Base-by-base conservation (phyloP, 2,113 vertebrate species). In the Equus przewalskii region DNA sequence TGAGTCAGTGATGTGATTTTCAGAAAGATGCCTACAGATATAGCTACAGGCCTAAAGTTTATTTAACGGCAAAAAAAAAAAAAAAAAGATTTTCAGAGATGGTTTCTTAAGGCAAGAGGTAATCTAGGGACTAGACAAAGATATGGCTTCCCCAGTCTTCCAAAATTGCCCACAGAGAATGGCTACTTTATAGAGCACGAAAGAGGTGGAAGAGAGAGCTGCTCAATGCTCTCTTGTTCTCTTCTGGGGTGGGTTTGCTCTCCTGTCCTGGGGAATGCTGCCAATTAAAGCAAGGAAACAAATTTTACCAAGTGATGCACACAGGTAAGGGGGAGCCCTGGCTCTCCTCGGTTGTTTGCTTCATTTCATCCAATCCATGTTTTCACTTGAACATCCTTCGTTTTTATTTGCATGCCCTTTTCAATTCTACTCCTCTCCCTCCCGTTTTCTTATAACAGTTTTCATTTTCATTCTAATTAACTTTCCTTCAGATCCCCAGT, bases 401-500 rank as follows among this genome's bases (percentile, higher is more conserved):
- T 76, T 84, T 96, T 67, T 78, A 80, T 95, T 70, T 87, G 24
- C 14, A 46, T 75, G 58, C 22, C 28, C 56, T 83, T 96, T 97
- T 94, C 10, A 65, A 12, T 96, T 89, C 86, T 90, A 10, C 22
- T 94, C 28, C 10, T 24, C n/a, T 76, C 30, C 7, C 5, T 78
- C 44, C 22, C 2, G 5, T 62, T 95, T 98, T 49, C 58, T 96
- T 87, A 33, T 58, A 79, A 72, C 82, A 33, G 33, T 26, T 86
- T 86, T 95, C 81, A 70, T 95, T 95, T 96, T 87, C 26, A 90
- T 73, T 90, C 54, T 96, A 67, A 92, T 81, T 79, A 75, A 80
- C 62, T 76, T 94, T 96, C 46, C 84, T 96, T 76, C 19, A 21
- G 36, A 69, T 85, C 51, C 69, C 26, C 64, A 49, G 92, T 94